Percentiles rank a stretch among this genome's conserved stretches.
Evolutionary conservation across 1,140 invertebrate genomes (phyloP).

Genomic region (Cataglyphis hispanica): DNA sequence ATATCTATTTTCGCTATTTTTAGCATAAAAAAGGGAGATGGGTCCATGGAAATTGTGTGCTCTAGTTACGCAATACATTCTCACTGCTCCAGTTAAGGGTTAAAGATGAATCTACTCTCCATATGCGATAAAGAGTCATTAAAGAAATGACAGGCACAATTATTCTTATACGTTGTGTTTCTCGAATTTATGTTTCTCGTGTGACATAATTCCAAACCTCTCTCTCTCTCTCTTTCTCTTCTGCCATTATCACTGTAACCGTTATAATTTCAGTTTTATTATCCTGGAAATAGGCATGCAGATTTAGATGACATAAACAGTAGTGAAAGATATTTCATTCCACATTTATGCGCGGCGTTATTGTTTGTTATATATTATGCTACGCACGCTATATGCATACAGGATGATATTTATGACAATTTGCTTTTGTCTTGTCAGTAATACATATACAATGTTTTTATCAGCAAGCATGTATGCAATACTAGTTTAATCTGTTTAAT

Average conservation of each 20-base stretch:
- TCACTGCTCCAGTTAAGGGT: conserved; percentile 35
- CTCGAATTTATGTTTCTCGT: not conserved
- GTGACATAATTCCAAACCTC: not conserved
- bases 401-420: not conserved
- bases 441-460: not conserved
- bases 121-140: conserved; percentile 4
- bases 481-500: conserved; percentile 1
- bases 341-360: not conserved
- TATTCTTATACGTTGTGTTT: not conserved
- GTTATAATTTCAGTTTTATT: conserved; percentile 29
- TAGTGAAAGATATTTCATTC: conserved; percentile 19
- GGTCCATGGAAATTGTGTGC: conserved; percentile 17
- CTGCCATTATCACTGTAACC: not conserved
- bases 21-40: conserved; percentile 19
- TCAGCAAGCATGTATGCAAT: not conserved
- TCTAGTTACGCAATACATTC: conserved; percentile 30
- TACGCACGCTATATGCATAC: not conserved
- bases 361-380: not conserved
- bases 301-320: conserved; percentile 19
- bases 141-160: conserved; percentile 13
- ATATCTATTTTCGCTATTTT: conserved; percentile 23
- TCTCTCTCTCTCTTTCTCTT: not conserved
- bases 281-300: not conserved
- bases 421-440: not conserved
- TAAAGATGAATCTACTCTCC: conserved; percentile 32